phyloP scores from a whole-genome alignment of 2,888 invertebrate genomes.

The Pollenia angustigena region DNA sequence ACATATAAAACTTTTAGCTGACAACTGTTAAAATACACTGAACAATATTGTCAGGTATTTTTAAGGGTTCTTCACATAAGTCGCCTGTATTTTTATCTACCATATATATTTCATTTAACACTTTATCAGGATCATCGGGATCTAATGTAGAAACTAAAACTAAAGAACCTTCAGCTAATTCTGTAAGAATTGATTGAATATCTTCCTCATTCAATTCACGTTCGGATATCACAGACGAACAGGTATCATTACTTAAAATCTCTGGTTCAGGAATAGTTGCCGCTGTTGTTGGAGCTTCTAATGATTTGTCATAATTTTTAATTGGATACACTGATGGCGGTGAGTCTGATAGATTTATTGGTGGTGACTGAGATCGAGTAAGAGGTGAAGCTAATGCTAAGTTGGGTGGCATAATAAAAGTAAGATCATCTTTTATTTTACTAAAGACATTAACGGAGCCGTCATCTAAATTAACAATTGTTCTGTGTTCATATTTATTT shows the following conservation, averaged over 20 bases:
- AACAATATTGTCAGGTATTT: slow-evolving; percentile 82
- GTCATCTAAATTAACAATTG: slow-evolving; percentile 75
- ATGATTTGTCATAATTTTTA: background rate
- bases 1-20: slow-evolving; percentile 72
- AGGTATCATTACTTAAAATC: slow-evolving; percentile 36
- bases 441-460: slow-evolving; percentile 58
- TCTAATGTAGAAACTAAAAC: slow-evolving; percentile 82
- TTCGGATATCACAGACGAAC: slow-evolving; percentile 55
- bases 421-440: slow-evolving; percentile 59
- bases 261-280: slow-evolving; percentile 25
- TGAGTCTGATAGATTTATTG: background rate
- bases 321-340: background rate
- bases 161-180: slow-evolving; percentile 81
- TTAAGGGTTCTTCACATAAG: slow-evolving; percentile 82
- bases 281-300: background rate
- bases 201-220: slow-evolving; percentile 77
- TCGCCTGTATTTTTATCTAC: slow-evolving; percentile 81
- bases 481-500: slow-evolving; percentile 60
- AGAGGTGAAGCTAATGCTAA: background rate
- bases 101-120: slow-evolving; percentile 83
- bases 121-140: slow-evolving; percentile 79
- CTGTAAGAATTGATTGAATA: slow-evolving; percentile 80
- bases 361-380: background rate
- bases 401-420: slow-evolving; percentile 53
- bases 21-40: slow-evolving; percentile 82